phyloP scores from a whole-genome alignment of 2,113 vertebrate genomes.

The Eonycteris spelaea region DNA sequence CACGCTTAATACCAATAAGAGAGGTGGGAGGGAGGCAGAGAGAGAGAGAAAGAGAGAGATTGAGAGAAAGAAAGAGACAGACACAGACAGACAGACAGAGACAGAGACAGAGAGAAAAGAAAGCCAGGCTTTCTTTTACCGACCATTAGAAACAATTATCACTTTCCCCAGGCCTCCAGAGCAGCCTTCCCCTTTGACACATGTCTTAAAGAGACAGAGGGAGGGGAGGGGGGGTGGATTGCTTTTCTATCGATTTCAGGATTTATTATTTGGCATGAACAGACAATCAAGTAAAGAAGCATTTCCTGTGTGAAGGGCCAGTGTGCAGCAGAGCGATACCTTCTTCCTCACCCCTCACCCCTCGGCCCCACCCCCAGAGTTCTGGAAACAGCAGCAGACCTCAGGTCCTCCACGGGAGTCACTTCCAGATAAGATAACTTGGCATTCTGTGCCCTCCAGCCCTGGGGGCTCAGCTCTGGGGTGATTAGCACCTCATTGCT shows the following conservation, averaged over 20 bases:
- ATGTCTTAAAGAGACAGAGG: conserved; percentile 59
- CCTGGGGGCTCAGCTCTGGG: neutral
- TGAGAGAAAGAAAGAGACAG: neutral
- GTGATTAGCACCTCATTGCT: neutral
- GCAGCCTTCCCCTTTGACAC: conserved; percentile 58
- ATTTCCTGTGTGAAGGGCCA: conserved; percentile 10
- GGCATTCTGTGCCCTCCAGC: neutral
- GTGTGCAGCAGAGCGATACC: neutral
- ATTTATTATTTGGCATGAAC: conserved; percentile 58
- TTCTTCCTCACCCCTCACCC: neutral
- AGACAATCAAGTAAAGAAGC: conserved; percentile 48
- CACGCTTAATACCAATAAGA: conserved; percentile 29
- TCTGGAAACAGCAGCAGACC: conserved; percentile 26
- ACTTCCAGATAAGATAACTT: neutral
- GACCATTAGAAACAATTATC: conserved; percentile 68
- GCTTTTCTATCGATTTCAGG: conserved; percentile 49
- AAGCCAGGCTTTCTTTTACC: conserved; percentile 14
- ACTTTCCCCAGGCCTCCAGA: conserved; percentile 56
- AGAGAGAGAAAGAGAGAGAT: neutral
- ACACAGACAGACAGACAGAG: neutral
- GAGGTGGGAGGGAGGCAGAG: neutral
- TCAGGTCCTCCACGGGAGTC: neutral
- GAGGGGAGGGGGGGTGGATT: neutral
- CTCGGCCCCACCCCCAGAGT: neutral
- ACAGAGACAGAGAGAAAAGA: neutral